Percentiles rank a stretch among this genome's conserved stretches.
phyloP scores from a whole-genome alignment of 2,888 invertebrate genomes.

The Neuroscelio doddi region DNA sequence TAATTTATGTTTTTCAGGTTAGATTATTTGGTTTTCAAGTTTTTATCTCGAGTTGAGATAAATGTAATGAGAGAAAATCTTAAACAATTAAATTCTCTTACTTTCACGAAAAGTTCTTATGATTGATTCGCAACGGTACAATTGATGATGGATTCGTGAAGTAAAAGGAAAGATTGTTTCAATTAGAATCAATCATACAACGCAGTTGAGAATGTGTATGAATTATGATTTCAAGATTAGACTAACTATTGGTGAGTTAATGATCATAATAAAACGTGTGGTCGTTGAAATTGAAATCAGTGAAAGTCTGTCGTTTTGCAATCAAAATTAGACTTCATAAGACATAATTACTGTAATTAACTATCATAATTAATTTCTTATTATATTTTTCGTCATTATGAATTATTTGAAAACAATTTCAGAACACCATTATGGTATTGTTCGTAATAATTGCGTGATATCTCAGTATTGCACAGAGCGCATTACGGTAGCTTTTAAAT shows the following conservation, averaged over 20 bases:
- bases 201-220: no score
- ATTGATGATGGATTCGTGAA: constrained; percentile 15
- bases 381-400: background rate
- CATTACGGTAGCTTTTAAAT: no score
- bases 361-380: constrained; percentile 26
- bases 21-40: no score
- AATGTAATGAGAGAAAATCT: constrained; percentile 20
- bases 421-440: constrained; percentile 10
- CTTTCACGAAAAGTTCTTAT: constrained; percentile 18
- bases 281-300: constrained; percentile 35
- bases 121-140: constrained; percentile 21
- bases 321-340: constrained; percentile 24
- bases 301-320: constrained; percentile 38
- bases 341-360: constrained; percentile 27
- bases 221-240: constrained; percentile 28
- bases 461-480: background rate
- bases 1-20: no score
- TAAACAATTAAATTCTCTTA: constrained; percentile 10
- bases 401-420: constrained; percentile 17
- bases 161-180: constrained; percentile 22
- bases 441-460: constrained; percentile 16
- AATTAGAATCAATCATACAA: constrained; percentile 43
- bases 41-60: no score
- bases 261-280: constrained; percentile 29
- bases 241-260: constrained; percentile 26